Conservation (phyloP, 1,140 invertebrate genomes). For the Hylaeus volcanicus region DNA sequence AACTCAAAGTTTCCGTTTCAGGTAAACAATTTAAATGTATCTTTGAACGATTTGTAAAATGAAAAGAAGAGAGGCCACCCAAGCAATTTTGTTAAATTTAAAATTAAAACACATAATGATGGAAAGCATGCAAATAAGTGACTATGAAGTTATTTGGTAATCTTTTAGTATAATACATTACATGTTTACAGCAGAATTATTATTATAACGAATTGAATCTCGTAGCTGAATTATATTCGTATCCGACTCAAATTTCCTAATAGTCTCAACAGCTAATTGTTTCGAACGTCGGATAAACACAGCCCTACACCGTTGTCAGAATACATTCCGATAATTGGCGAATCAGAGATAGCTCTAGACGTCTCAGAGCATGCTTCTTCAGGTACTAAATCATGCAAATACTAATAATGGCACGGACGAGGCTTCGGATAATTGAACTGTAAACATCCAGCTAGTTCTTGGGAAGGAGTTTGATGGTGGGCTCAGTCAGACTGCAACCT, state of each 20-base stretch:
- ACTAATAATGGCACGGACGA: conserved; percentile 71
- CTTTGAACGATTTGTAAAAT: no score
- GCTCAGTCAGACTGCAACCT: conserved; percentile 32
- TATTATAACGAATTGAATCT: background rate
- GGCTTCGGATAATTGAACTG: conserved; percentile 74
- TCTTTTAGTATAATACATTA: background rate
- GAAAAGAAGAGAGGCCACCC: no score
- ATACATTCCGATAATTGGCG: conserved; percentile 36
- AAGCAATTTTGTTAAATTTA: no score
- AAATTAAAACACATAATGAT: no score
- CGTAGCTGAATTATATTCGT: background rate
- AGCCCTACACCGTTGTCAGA: background rate
- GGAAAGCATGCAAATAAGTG: no score
- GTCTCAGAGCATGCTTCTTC: conserved; percentile 54
- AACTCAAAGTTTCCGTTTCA: no score
- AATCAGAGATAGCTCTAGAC: conserved; percentile 47
- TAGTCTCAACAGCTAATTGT: background rate
- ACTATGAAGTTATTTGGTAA: no score
- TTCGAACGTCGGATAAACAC: no score
- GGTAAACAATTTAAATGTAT: no score
- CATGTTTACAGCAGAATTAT: background rate
- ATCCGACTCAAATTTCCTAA: background rate
- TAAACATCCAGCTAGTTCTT: conserved; percentile 65
- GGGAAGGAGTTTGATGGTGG: conserved; percentile 42
- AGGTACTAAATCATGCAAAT: conserved; percentile 73